These are phyloP conservation scores for Melopsittacus undulatus DNA, from an alignment of 2,797 vertebrate genomes.

Conservation along the genomic window DNA sequence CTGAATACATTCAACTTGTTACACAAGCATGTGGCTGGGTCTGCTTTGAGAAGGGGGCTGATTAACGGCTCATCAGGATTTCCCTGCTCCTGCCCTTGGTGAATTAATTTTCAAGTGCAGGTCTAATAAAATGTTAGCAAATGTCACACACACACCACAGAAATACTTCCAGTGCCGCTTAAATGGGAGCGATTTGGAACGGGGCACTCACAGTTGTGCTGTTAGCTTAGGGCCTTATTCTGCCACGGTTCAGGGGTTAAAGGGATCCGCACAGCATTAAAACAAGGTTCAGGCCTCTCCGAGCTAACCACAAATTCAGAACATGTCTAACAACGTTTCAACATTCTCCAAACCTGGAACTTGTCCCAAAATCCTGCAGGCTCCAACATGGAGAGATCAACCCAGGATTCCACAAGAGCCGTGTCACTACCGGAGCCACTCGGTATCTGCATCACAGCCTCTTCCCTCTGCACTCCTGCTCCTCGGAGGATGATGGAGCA, in stretches of 20 bases:
- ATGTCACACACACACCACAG: neutral
- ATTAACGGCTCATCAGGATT: slow-evolving; percentile 1
- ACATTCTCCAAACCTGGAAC: slow-evolving; percentile 21
- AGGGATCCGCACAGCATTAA: slow-evolving; percentile 34
- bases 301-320: slow-evolving; percentile 65
- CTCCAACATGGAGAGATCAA: neutral
- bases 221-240: slow-evolving; percentile 27
- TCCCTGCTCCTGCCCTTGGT: neutral
- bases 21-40: neutral
- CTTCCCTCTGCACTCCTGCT: neutral
- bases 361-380: slow-evolving; percentile 33
- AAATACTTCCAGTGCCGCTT: neutral
- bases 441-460: neutral
- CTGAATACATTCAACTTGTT: neutral
- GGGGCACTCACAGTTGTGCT: neutral
- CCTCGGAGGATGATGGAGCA: accelerated
- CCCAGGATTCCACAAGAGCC: neutral
- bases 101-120: neutral
- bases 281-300: slow-evolving; percentile 36
- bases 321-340: slow-evolving; percentile 46
- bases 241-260: slow-evolving; percentile 58
- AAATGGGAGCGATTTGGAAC: neutral
- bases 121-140: neutral
- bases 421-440: neutral
- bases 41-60: neutral